Base-by-base conservation (phyloP, 1,140 invertebrate genomes). In the Habropoda laboriosa region DNA sequence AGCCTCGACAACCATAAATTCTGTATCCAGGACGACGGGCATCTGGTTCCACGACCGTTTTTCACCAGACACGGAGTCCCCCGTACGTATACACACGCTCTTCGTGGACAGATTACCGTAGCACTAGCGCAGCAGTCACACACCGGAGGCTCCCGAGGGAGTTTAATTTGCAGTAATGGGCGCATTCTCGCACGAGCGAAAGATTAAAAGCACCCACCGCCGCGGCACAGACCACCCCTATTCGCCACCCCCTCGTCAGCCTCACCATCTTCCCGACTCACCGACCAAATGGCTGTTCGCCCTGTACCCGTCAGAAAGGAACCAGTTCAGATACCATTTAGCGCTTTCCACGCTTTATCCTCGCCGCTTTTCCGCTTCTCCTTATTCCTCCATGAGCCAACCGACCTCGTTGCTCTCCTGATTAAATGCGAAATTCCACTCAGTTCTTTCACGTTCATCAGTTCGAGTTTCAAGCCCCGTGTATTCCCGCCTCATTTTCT, bases 101-200 rank as follows among this genome's bases (percentile, higher is more conserved):
- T 70, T 82, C 70, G 70, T 82, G 85, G 85, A 86, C 85, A 86
- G 85, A 86, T 86, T 86, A 86, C 85, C 74, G 71, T 82, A 61
- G 79, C 83, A 70, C 84, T 67, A 67, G 51, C 47, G 73, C n/a
- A n/a, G 77, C 72, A 86, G 82, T 88, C 86, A 86, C 85, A 88
- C 79, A 71, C 76, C 70, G 58, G 86, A 58, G 80, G 76, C 67
- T 86, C 87, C 70, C 83, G 80, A 72, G 81, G 75, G 85, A 87
- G 87, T 89, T 88, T 89, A 89, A 89, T 89, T 89, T 89, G 88
- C 86, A 89, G 88, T 89, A 89, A 89, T 89, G 87, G 86, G 88
- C 76, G 84, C 85, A 85, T 87, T 79, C 86, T 88, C 80, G 80
- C 87, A 81, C 85, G 82, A 87, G 81, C 81, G 79, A 89, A 89